Evolutionary conservation across 2,888 invertebrate species (phyloP), one percentile per base, ranked within the genome.

Genomic region (Acanthosoma haemorrhoidale): DNA sequence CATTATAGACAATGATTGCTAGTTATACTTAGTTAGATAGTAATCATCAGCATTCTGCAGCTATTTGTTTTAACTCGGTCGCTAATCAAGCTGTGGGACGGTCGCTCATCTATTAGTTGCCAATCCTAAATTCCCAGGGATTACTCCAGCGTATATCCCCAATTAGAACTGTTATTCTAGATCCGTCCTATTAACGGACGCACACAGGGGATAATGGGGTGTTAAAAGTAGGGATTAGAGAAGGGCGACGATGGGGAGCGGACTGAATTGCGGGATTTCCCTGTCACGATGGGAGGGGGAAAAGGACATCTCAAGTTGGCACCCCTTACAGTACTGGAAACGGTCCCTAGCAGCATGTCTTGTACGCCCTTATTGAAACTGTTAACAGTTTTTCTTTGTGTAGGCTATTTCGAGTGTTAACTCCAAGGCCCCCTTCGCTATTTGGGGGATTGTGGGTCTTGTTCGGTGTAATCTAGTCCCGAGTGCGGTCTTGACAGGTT

Each of bases 141-240:
- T 6, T 21, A 51, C 25, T 21, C 13, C 51, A n/a, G n/a, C 13
- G 25, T n/a, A 21, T 51, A 51, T 51, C 51, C 51, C 51, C 51
- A 51, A 51, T 51, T 51, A 51, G 51, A 25, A 21, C 25, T n/a
- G 51, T 25, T 51, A 51, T 51, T 25, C 25, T 21, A 51, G 51
- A 51, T 8, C 51, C 51, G 51, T 51, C 51, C 51, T 51, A 51
- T 51, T 51, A 51, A 25, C 8, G 51, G n/a, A n/a, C n/a, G 51
- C 25, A 51, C 29, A 25, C 25, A 25, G 25, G n/a, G 51, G 51
- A 51, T 51, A 51, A 51, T 51, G 29, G 51, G 51, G 51, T 51
- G 51, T 51, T 51, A 51, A 51, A 51, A 51, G 51, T 51, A 51
- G 51, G 51, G 51, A 51, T 51, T 51, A 51, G 51, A 43, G 51